phyloP scores from a whole-genome alignment of 2,113 vertebrate species.

The Tupaia chinensis region DNA sequence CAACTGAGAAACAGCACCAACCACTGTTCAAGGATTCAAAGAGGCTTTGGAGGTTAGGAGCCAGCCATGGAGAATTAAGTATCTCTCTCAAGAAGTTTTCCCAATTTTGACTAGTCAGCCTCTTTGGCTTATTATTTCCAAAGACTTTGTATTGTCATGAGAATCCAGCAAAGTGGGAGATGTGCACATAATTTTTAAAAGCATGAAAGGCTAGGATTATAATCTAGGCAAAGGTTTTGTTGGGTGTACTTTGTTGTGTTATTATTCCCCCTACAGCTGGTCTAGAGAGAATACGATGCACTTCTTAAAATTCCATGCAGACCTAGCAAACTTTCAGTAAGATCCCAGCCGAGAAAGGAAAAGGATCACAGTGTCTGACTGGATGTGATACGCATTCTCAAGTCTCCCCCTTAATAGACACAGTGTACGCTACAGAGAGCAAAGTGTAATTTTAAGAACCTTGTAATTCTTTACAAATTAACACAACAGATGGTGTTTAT shows the following conservation, averaged over 20 bases:
- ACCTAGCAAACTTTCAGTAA: conserved; percentile 49
- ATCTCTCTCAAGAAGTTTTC: not conserved
- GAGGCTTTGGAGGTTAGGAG: not conserved
- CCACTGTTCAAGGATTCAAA: not conserved
- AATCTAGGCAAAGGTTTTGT: not conserved
- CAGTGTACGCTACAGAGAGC: conserved; percentile 77
- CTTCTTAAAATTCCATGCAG: conserved; percentile 53
- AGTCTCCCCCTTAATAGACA: conserved; percentile 72
- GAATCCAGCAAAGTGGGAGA: not conserved
- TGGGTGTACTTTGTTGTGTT: not conserved
- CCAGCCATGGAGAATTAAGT: not conserved
- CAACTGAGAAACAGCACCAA: too few species aligned
- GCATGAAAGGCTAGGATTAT: not conserved
- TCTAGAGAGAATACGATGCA: not conserved
- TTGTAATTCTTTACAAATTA: conserved; percentile 83
- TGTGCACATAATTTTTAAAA: not conserved
- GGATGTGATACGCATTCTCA: conserved; percentile 66
- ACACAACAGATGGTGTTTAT: conserved; percentile 83
- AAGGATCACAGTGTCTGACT: conserved; percentile 61
- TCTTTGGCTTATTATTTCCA: not conserved
- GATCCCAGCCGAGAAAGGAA: conserved; percentile 34
- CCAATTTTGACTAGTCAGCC: not conserved
- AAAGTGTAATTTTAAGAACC: conserved; percentile 82
- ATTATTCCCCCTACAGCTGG: not conserved
- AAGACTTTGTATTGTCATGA: not conserved